Base-by-base conservation (phyloP, 2,888 invertebrate genomes). In the Dasypolia templi region DNA sequence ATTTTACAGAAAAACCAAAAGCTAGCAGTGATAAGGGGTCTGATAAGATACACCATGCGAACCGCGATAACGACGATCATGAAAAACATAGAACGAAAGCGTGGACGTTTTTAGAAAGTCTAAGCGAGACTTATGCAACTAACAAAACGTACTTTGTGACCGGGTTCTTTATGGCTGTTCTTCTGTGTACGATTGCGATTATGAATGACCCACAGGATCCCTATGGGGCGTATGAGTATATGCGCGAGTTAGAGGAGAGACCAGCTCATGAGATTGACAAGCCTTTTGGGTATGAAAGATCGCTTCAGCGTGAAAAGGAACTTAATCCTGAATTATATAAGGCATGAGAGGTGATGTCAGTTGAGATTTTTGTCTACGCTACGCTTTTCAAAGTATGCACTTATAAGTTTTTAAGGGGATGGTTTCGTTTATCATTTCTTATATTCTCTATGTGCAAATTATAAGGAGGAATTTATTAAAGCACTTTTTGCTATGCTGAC, bases 1-100 rank as follows among this genome's bases (percentile, higher is more conserved):
- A 91, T 94, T 94, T 96, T 96, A 81, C 95, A 96, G 96, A 94
- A 59, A 90, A 91, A 77, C 59, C 91, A 84, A 93, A 93, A 89
- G 89, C 85, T 89, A 90, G 82, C 88, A 81, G 85, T 90, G 90
- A 88, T 83, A 86, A 64, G 71, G 73, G 77, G n/a, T 53, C 59
- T 65, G 90, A 94, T 90, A 92, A 90, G 61, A 91, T 95, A 72
- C 96, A 96, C 83, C 88, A 84, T 44, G 83, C 89, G 64, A 95
- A 96, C 82, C 93, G 94, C 81, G 96, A 95, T 88, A 75, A 86
- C 26, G 92, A 92, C 64, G 91, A 91, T 74, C 81, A 79, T 3
- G 80, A 75, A 26, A 81, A 80, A 42, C 86, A 91, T 22, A 91
- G 83, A 66, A 84, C 89, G 14, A 92, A 89, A 88, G 26, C 85